These are phyloP conservation scores for Priapulus caudatus DNA, from an alignment of 2,888 invertebrate species.

Conservation along the genomic window DNA sequence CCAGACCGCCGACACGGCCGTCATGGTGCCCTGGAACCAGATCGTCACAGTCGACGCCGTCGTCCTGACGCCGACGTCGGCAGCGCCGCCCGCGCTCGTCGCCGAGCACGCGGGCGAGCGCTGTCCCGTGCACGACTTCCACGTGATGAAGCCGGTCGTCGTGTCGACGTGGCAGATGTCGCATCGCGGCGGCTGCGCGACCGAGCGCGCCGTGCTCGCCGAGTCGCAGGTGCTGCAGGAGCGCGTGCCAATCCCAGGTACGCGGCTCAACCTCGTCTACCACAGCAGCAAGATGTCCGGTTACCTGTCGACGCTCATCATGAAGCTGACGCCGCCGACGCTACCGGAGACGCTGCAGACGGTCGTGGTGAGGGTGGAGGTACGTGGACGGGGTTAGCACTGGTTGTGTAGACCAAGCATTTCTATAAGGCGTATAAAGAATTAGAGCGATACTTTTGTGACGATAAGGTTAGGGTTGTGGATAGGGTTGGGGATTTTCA, in stretches of 20 bases:
- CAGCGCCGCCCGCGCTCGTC: neutral
- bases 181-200: conserved; percentile 86
- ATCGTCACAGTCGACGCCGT: conserved; percentile 92
- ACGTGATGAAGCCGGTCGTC: conserved; percentile 81
- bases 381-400: too few species aligned
- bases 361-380: conserved; percentile 70
- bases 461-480: too few species aligned
- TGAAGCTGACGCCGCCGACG: conserved; percentile 65
- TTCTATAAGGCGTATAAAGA: too few species aligned
- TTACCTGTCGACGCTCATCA: conserved; percentile 80
- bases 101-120: conserved; percentile 29
- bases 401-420: too few species aligned
- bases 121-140: conserved; percentile 77
- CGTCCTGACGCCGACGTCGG: conserved; percentile 42
- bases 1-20: conserved; percentile 45
- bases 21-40: conserved; percentile 52
- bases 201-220: conserved; percentile 78
- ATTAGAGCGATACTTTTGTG: too few species aligned
- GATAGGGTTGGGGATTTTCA: too few species aligned
- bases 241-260: conserved; percentile 83
- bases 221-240: conserved; percentile 96
- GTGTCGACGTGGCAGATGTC: conserved; percentile 88
- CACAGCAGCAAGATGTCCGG: conserved; percentile 89
- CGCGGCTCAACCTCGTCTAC: conserved; percentile 82
- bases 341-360: conserved; percentile 69